Evolutionary conservation across 2,797 vertebrate genomes (phyloP).

Genomic region (Pachyuromys duprasi): DNA sequence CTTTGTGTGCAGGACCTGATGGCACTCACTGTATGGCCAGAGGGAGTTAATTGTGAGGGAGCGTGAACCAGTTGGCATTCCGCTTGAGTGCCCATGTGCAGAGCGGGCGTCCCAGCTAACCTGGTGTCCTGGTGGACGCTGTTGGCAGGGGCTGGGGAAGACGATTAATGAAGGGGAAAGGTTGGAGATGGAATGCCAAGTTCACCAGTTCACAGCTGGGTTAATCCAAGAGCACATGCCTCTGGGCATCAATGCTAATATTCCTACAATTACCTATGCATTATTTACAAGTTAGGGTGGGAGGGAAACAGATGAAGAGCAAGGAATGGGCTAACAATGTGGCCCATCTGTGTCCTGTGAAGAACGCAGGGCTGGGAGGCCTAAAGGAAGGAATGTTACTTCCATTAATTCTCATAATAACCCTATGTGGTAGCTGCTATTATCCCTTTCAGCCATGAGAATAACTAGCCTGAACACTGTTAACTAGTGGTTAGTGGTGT

Average conservation of each 20-base stretch:
- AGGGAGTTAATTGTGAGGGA: conserved; percentile 13
- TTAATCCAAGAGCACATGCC: conserved; percentile 41
- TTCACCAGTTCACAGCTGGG: conserved; percentile 29
- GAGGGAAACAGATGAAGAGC: neutral
- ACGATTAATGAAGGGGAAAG: conserved; percentile 55
- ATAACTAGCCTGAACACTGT: neutral
- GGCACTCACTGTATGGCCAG: conserved; percentile 62
- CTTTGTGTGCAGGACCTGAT: conserved; percentile 59
- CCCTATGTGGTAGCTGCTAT: neutral
- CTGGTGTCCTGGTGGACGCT: neutral
- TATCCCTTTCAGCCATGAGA: conserved; percentile 6
- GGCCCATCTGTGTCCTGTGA: neutral
- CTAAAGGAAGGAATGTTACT: neutral
- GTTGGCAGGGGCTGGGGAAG: neutral
- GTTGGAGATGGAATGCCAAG: conserved; percentile 40
- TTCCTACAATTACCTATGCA: conserved; percentile 18
- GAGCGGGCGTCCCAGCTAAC: neutral
- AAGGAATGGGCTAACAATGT: neutral
- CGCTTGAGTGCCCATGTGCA: neutral
- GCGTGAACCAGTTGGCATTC: neutral
- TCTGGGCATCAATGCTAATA: conserved; percentile 3
- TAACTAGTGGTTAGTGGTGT: neutral
- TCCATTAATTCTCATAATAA: neutral
- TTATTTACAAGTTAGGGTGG: conserved; percentile 48
- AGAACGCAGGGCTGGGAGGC: neutral